Conservation (phyloP, 2,888 invertebrate species). For the Allygus modestus region DNA sequence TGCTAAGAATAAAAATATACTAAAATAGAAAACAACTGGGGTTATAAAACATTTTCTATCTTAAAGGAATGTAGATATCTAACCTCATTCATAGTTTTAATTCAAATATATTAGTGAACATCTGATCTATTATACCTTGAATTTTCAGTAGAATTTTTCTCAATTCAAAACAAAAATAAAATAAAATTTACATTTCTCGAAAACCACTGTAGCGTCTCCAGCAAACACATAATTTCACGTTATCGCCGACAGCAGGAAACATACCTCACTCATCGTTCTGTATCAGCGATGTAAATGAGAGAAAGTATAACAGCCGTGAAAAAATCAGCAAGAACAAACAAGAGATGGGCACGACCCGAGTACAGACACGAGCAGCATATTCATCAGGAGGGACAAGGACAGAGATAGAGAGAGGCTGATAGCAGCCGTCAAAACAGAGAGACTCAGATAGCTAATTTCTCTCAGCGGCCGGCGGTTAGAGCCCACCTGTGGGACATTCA, state of each 20-base stretch:
- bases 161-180: no score
- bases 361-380: conserved; percentile 22
- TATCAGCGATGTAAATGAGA: conserved; percentile 15
- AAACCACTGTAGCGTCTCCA: not conserved
- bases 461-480: not conserved
- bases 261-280: conserved; percentile 14
- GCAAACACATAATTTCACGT: not conserved
- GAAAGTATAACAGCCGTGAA: conserved; percentile 46
- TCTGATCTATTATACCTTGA: no score
- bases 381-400: conserved; percentile 20
- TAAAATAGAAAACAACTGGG: no score
- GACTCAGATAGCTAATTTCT: conserved; percentile 24
- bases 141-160: no score
- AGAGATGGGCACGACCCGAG: conserved; percentile 37
- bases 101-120: no score
- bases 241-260: not conserved
- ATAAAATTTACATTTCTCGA: not conserved
- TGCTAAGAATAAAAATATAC: no score
- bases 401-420: not conserved
- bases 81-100: no score
- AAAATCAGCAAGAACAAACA: conserved; percentile 37
- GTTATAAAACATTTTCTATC: no score
- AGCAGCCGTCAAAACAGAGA: not conserved
- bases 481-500: not conserved
- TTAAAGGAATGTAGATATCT: no score